phyloP scores from a whole-genome alignment of 2,888 invertebrate genomes.

The Dromius quadrimaculatus region DNA sequence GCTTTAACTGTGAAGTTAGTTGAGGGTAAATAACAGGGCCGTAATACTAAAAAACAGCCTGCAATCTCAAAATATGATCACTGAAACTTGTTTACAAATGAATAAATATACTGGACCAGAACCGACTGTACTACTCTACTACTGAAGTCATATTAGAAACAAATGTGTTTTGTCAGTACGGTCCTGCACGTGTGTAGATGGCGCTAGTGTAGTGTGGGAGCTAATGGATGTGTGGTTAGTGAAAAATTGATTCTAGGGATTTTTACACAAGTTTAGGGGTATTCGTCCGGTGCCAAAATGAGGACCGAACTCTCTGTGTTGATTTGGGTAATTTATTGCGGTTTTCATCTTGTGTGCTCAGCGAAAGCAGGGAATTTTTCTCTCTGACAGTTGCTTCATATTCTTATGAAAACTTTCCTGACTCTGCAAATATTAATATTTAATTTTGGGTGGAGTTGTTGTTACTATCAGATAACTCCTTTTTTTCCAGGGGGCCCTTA shows the following conservation, averaged over 20 bases:
- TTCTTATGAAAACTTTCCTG: no score
- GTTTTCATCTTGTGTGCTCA: background rate
- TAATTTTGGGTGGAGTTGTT: no score
- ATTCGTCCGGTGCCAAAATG: background rate
- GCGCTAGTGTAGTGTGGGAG: constrained; percentile 9
- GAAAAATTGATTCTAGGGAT: constrained; percentile 26
- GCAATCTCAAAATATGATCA: no score
- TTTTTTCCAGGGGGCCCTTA: no score
- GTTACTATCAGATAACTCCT: no score
- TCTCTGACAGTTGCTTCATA: constrained; percentile 5
- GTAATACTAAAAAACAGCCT: no score
- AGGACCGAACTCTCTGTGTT: background rate
- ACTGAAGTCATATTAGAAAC: no score
- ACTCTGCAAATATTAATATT: no score
- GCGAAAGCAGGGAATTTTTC: constrained; percentile 8
- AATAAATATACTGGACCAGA: no score
- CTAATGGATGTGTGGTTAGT: constrained; percentile 18
- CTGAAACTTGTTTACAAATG: no score
- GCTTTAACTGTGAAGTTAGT: background rate
- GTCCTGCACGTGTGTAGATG: background rate
- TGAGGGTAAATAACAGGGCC: constrained; percentile 12
- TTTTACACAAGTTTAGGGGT: background rate
- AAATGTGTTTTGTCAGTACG: no score
- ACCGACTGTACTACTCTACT: no score
- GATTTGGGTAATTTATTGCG: constrained; percentile 28